phyloP scores from a whole-genome alignment of 2,113 vertebrate genomes.

The Apteryx mantelli region DNA sequence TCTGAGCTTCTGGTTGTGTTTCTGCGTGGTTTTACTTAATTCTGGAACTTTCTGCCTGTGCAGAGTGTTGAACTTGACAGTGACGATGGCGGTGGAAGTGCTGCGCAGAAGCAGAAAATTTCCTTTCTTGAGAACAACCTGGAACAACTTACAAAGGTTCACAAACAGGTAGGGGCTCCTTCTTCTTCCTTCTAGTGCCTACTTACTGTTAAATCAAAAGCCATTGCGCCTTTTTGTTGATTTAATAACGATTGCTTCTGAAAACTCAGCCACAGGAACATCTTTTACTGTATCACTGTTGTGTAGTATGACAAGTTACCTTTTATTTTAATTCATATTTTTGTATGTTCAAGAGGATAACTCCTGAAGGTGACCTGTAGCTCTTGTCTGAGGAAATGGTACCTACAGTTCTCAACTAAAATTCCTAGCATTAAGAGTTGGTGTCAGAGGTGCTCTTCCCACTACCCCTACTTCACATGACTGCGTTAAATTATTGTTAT shows the following conservation, averaged over 20 bases:
- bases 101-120: conserved; percentile 93
- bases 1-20: neutral
- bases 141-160: conserved; percentile 95
- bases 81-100: conserved; percentile 88
- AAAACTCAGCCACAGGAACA: neutral
- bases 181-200: too few relatives aligned
- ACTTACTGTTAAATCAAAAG: neutral
- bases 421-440: neutral
- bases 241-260: neutral
- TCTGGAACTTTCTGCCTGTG: neutral
- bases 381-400: neutral
- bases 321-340: neutral
- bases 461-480: neutral
- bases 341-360: neutral
- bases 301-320: neutral
- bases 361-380: neutral
- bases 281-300: too few relatives aligned
- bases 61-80: conserved; percentile 91
- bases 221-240: neutral
- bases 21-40: neutral
- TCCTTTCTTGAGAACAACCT: conserved; percentile 96
- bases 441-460: neutral
- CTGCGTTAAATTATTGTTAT: neutral
- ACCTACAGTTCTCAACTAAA: neutral
- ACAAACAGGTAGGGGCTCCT: conserved; percentile 87